Evolutionary conservation across 2,797 vertebrate genomes (phyloP), one percentile per base, ranked within the genome.

Genomic region (Trachurus trachurus): DNA sequence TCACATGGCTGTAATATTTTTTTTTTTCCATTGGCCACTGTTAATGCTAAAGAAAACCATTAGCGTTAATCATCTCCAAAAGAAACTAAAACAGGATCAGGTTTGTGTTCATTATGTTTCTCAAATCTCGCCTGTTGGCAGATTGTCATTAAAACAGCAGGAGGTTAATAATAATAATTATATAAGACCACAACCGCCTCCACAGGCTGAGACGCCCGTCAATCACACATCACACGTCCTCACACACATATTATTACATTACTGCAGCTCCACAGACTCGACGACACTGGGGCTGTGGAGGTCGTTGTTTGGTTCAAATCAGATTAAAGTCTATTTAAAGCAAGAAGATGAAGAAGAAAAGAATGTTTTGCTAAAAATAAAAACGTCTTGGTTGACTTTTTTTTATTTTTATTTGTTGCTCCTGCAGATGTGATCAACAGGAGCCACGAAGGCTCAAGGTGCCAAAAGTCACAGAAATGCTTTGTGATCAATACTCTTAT

Each of bases 141-240:
- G 80, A 56, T 37, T 12, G 21, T 84, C 83, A 88, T 17, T 39
- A 47, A 74, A 88, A 69, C 81, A 68, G 44, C 60, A 57, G 47
- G 52, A 56, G 47, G 31, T 60, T 40, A 26, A 26, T 26, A 26
- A 26, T 26, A 26, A 26, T 26, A 47, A 15, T 34, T 9, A 1
- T 49, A 1, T 54, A 6, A 0, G 1, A 37, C 58, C 16, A 16
- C 3, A 61, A 45, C 17, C 21, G 3, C 29, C 44, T 3, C 22
- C 56, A 58, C 37, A 39, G 31, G 31, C 64, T 12, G 31, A 19
- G 45, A 40, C 68, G n/a, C 21, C 45, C 31, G 68, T 61, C 71
- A 64, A 26, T 64, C 61, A 64, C 34, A 6, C n/a, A 54, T 5
- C 3, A 26, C 19, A 10, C 8, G 3, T 49, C 17, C 47, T 9